Evolutionary conservation across 2,888 invertebrate species (phyloP), one percentile per base, ranked within the genome.

Genomic region (Pelosia muscerda): DNA sequence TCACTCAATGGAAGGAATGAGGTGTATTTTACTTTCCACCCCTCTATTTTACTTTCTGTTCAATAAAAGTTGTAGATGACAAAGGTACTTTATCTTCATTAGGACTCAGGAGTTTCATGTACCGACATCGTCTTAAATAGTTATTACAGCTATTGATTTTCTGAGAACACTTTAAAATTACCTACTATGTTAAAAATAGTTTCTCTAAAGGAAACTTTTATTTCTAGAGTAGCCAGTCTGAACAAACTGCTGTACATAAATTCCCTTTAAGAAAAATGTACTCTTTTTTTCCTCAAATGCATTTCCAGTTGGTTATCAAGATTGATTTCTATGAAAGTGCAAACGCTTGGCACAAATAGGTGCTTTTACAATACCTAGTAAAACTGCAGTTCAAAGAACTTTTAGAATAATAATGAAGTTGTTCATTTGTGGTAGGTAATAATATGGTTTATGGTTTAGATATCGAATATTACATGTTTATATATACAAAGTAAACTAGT

Each of bases 321-420:
- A 69, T 69, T 58, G 65, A 65, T 69, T 42, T 57, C 62, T 62
- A 65, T 42, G 22, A 34, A 65, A 65, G 61, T 10, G 26, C 59
- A 55, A 63, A 25, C 15, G 54, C 54, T 62, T 31, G 23, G 54
- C 11, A 23, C 54, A 54, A 34, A 23, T 26, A 34, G 22, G 22
- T 31, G 34, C 19, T 25, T 38, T 25, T 10, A 10, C 22, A 31
- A 23, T 28, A 22, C 34, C 6, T 13, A 15, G 31, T 22, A 38
- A 23, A 23, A 34, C 19, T 34, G 22, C 26, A 42, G 19, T 58
- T 58, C 66, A 56, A 26, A 15, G 38, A 56, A 66, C 28, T 66
- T 61, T 60, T 15, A 49, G 55, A 11, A 25, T 61, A 23, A 26
- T 61, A 13, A n/a, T 11, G 2, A 59, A 59, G 34, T 38, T 38